Percentiles rank a stretch among this genome's conserved stretches.
Conservation (phyloP, 2,113 vertebrate genomes). For the Bettongia penicillata region DNA sequence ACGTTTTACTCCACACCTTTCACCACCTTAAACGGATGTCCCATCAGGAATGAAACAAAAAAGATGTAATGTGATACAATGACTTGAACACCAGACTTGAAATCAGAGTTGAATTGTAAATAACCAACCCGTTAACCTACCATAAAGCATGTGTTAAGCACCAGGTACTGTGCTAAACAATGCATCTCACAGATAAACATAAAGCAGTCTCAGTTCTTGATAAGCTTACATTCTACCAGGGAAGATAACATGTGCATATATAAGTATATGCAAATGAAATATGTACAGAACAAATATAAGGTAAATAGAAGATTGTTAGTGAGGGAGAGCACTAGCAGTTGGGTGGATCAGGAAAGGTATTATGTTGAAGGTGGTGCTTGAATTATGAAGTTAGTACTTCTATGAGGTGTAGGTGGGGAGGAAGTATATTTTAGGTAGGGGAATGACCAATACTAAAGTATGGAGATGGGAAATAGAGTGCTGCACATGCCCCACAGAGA, state of each 20-base stretch:
- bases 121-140: not conserved
- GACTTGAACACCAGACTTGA: not conserved
- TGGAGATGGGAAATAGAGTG: not conserved
- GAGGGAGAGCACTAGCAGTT: not conserved
- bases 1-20: not conserved
- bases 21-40: not conserved
- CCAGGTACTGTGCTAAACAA: not conserved
- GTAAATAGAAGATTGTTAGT: not conserved
- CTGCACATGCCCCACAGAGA: not conserved
- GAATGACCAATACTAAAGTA: not conserved
- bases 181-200: not conserved
- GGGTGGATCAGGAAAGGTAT: not conserved
- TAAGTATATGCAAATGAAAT: not conserved
- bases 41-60: not conserved
- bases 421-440: not conserved
- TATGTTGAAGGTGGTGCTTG: not conserved
- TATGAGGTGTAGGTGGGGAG: not conserved
- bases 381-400: not conserved
- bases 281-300: not conserved
- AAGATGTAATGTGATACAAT: not conserved
- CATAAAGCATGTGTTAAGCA: not conserved
- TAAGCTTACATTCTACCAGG: not conserved
- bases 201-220: not conserved
- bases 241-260: not conserved
- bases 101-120: not conserved